These are phyloP conservation scores for Phalacrocorax carbo DNA, from an alignment of 2,113 vertebrate species.

Conservation along the genomic window DNA sequence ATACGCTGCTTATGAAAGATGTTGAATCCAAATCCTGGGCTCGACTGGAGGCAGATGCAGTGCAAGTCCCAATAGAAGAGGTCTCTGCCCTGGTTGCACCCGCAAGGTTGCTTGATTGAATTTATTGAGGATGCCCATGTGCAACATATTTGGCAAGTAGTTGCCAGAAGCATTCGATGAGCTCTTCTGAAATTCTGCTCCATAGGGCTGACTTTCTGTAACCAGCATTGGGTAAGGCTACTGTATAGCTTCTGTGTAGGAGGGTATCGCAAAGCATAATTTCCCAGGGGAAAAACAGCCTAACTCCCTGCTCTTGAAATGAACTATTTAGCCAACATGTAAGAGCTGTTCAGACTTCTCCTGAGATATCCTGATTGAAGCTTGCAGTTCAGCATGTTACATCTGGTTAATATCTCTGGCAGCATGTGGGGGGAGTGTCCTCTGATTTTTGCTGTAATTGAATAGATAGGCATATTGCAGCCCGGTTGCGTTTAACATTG, in stretches of 20 bases:
- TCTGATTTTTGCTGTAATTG: neutral
- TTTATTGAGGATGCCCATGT: neutral
- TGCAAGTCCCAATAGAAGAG: neutral
- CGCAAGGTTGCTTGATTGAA: neutral
- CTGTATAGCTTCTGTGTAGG: neutral
- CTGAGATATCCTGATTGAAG: neutral
- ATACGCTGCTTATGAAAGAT: neutral
- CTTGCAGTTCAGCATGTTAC: neutral
- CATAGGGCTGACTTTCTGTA: neutral
- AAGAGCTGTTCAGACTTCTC: neutral
- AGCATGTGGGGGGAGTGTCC: neutral
- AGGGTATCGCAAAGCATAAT: neutral
- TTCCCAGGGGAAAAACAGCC: neutral
- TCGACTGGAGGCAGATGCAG: neutral
- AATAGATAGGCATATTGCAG: neutral
- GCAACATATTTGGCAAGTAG: neutral
- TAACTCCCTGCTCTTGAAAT: neutral
- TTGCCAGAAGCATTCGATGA: neutral
- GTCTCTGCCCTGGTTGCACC: neutral
- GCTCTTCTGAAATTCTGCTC: neutral
- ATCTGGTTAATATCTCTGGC: neutral
- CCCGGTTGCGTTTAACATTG: neutral
- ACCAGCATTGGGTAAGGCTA: neutral
- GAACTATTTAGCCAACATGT: neutral
- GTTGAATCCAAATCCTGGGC: neutral